These are phyloP conservation scores for Notodonta dromedarius DNA, from an alignment of 2,888 invertebrate genomes.

Conservation along the genomic window DNA sequence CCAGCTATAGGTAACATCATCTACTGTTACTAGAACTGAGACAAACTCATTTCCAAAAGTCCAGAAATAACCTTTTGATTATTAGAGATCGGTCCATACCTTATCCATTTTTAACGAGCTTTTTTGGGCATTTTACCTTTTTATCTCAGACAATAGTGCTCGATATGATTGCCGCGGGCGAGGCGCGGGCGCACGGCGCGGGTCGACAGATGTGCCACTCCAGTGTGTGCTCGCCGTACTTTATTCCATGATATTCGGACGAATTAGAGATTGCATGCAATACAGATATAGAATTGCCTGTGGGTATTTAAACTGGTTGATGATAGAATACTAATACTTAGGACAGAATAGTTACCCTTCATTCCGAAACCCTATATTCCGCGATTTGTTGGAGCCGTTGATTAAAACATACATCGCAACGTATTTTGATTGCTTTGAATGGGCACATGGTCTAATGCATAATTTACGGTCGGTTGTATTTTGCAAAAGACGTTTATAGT, in stretches of 20 bases:
- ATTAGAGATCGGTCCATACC: conserved; percentile 5
- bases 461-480: no score
- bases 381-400: no score
- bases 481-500: no score
- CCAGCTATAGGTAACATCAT: no score
- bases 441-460: no score
- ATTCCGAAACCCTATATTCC: no score
- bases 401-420: no score
- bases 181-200: conserved; percentile 14
- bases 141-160: conserved; percentile 73
- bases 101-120: neutral
- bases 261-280: conserved; percentile 5
- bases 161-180: conserved; percentile 69
- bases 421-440: no score
- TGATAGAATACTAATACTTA: neutral
- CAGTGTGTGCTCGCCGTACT: conserved; percentile 25
- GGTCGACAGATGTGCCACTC: conserved; percentile 39
- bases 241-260: conserved; percentile 5
- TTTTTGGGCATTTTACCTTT: conserved; percentile 60
- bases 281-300: conserved; percentile 1
- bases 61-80: no score
- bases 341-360: neutral
- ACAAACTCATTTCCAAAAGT: no score
- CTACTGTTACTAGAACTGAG: no score
- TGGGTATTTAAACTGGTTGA: conserved; percentile 2